Evolutionary conservation across 2,113 vertebrate species (phyloP).

Genomic region (Sciurus niger): DNA sequence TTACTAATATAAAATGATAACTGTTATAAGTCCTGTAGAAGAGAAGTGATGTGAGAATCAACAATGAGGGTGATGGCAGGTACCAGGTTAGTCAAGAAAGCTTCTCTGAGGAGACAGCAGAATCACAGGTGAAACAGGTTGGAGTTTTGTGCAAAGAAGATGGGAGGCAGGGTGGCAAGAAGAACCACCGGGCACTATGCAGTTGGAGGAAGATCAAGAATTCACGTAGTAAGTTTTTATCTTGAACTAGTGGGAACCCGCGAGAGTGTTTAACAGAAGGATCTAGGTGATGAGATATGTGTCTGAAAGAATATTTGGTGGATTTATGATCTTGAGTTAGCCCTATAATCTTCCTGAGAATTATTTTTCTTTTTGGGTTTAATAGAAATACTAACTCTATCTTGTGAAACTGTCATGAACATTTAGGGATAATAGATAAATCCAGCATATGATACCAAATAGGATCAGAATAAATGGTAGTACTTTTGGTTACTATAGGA

Average conservation of each 20-base stretch:
- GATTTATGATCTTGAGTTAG: not conserved
- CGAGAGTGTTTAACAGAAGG: not conserved
- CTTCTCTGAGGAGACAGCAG: not conserved
- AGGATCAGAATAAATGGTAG: not conserved
- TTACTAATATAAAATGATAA: not conserved
- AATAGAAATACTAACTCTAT: not conserved
- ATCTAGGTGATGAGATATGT: not conserved
- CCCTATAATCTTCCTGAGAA: constrained; percentile 41
- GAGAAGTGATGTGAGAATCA: not conserved
- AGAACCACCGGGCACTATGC: not conserved
- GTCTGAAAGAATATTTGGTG: not conserved
- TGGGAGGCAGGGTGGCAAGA: not conserved
- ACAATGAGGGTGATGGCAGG: not conserved
- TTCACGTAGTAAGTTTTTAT: not conserved
- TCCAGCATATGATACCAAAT: not conserved
- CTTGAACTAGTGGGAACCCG: not conserved
- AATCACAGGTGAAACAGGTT: not conserved
- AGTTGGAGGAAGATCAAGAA: not conserved
- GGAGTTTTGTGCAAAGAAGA: not conserved
- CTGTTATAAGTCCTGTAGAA: not conserved
- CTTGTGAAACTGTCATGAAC: not conserved
- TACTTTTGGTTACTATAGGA: not conserved
- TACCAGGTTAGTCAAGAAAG: not conserved
- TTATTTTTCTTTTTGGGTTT: not conserved
- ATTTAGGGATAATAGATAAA: not conserved